These are phyloP conservation scores for Petaurus breviceps DNA, from an alignment of 2,113 vertebrate species.

Conservation along the genomic window DNA sequence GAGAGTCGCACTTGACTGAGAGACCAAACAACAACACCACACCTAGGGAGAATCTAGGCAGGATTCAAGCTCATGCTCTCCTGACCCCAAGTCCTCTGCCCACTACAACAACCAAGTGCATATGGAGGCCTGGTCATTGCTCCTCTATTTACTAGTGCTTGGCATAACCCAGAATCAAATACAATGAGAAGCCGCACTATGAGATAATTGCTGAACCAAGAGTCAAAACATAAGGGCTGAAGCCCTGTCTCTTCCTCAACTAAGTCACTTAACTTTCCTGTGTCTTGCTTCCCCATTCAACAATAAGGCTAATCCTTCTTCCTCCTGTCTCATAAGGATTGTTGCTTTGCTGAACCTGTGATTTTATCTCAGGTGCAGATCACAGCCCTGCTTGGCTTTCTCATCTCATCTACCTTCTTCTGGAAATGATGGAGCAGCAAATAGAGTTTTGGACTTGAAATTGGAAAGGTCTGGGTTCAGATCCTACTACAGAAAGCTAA, in stretches of 20 bases:
- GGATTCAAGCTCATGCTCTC: background rate
- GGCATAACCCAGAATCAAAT: no score
- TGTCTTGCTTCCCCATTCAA: background rate
- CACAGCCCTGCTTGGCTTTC: background rate
- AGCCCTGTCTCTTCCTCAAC: background rate
- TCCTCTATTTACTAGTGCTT: background rate
- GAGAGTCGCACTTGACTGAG: background rate
- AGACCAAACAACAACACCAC: background rate
- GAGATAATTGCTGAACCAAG: background rate
- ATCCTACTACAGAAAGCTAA: background rate
- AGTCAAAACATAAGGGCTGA: background rate
- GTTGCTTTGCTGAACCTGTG: no score
- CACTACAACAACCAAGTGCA: background rate
- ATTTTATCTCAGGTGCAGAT: no score
- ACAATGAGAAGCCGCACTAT: background rate
- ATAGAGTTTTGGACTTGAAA: background rate
- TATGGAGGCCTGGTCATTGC: no score
- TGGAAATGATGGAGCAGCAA: background rate
- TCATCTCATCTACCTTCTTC: background rate
- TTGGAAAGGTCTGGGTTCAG: background rate
- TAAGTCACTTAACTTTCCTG: background rate
- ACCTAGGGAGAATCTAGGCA: background rate
- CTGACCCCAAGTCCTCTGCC: background rate
- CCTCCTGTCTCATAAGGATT: no score
- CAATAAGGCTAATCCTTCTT: background rate